Evolutionary conservation across 2,113 vertebrate genomes (phyloP), one percentile per base, ranked within the genome.

Genomic region (Pagrus major): DNA sequence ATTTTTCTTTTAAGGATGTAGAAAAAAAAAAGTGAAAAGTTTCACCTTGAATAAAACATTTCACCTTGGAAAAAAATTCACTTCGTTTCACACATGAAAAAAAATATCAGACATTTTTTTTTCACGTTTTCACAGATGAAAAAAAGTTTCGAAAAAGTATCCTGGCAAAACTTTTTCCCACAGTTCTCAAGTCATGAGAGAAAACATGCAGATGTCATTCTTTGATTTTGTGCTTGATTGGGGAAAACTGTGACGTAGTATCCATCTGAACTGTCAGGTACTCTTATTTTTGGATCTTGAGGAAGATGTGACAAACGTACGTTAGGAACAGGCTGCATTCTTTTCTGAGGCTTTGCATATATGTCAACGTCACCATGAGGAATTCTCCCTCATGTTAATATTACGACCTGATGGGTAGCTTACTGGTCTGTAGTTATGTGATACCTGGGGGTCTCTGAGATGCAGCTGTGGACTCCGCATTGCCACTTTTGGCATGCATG

Each of bases 221-320:
- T 84, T 66, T 59, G 69, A 71, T 41, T 82, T 86, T 78, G 82
- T 64, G 51, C 18, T 55, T 89, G 55, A 23, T 41, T 80, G 9
- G 85, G 73, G 23, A 93, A 91, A 72, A 67, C 83, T 16, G 92
- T 93, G 37, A 91, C 80, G 2, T 54, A 71, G 84, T 91, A 93
- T 59, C 61, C 85, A 5, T 78, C 87, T 27, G 76, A 51, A 54
- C 23, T 21, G 1, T 71, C 27, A 5, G 67, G 31, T 3, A 51
- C 51, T 42, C 23, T 75, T 11, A 49, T 42, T 37, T 20, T 63
- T 5, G 61, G 41, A 51, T 73, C 60, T n/a, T 58, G 77, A 29
- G 81, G 55, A 5, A 46, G 44, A 42, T 56, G 67, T 29, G 77
- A 58, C 18, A 61, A 51, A 10, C 1, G 20, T 4, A 20, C 25